Percentiles rank a stretch among this genome's conserved stretches.
These are phyloP conservation scores for Syngnathus typhle DNA, from an alignment of 2,113 vertebrate genomes.

Conservation along the genomic window DNA sequence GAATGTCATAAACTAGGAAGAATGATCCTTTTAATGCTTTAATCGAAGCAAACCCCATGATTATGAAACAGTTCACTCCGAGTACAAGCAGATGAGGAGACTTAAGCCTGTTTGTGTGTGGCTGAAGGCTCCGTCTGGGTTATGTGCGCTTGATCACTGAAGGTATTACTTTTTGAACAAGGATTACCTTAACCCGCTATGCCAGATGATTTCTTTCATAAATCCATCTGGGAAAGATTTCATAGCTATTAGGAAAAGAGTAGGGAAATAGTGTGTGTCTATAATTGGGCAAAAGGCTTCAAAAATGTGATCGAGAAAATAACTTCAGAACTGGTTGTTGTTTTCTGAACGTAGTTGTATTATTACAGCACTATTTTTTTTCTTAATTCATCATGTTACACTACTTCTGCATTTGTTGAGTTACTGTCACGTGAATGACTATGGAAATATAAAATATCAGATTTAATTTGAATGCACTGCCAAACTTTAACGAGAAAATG, in stretches of 20 bases:
- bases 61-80: slow-evolving; percentile 7
- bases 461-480: neutral
- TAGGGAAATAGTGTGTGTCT: slow-evolving; percentile 1
- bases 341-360: neutral
- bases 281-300: neutral
- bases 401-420: neutral
- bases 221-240: slow-evolving; percentile 6
- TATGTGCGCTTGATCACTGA: neutral
- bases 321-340: neutral
- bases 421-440: neutral
- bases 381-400: neutral
- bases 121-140: neutral
- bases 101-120: slow-evolving; percentile 25
- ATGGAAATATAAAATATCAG: neutral
- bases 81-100: slow-evolving; percentile 29
- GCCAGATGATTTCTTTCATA: neutral
- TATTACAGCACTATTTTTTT: neutral
- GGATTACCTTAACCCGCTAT: neutral
- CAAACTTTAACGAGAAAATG: neutral
- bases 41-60: slow-evolving; percentile 12
- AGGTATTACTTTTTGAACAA: neutral
- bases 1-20: slow-evolving; percentile 21
- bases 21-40: slow-evolving; percentile 24
- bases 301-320: neutral
- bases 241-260: neutral